Conservation (phyloP, 2,797 vertebrate genomes). For the Characodon lateralis region DNA sequence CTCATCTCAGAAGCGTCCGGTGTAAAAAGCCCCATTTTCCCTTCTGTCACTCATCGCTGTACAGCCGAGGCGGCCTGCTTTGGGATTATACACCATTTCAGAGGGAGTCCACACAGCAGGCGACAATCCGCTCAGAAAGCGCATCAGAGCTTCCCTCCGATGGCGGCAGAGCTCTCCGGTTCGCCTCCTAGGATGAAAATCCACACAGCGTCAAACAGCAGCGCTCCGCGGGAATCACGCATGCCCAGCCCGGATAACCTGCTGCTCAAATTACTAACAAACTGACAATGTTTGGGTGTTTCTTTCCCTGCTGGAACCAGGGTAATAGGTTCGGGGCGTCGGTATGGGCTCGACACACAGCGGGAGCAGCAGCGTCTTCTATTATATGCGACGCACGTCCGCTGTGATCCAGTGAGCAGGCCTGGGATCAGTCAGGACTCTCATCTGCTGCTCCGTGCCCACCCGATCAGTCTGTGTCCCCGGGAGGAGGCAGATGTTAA, state of each 20-base stretch:
- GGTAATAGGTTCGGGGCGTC: neutral
- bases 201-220: slow-evolving; percentile 6
- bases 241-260: neutral
- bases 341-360: neutral
- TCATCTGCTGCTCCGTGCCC: slow-evolving; percentile 13
- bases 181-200: slow-evolving; percentile 30
- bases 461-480: slow-evolving; percentile 8
- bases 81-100: slow-evolving; percentile 26
- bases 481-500: slow-evolving; percentile 23
- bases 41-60: slow-evolving; percentile 3
- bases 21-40: slow-evolving; percentile 8
- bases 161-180: slow-evolving; percentile 47
- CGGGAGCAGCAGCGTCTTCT: slow-evolving; percentile 15
- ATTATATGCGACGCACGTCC: slow-evolving; percentile 55
- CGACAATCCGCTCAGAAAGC: slow-evolving; percentile 32
- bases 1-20: slow-evolving; percentile 63
- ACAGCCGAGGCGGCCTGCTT: slow-evolving; percentile 10
- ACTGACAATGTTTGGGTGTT: neutral
- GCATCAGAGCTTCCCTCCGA: slow-evolving; percentile 48
- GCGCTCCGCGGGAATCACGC: slow-evolving; percentile 43
- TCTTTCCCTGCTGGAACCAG: neutral
- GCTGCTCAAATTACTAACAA: neutral
- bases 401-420: slow-evolving; percentile 42
- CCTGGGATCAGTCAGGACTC: slow-evolving; percentile 57
- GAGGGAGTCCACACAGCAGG: slow-evolving; percentile 8